These are phyloP conservation scores for Synergus umbraculus DNA, from an alignment of 2,888 invertebrate species.

Conservation along the genomic window DNA sequence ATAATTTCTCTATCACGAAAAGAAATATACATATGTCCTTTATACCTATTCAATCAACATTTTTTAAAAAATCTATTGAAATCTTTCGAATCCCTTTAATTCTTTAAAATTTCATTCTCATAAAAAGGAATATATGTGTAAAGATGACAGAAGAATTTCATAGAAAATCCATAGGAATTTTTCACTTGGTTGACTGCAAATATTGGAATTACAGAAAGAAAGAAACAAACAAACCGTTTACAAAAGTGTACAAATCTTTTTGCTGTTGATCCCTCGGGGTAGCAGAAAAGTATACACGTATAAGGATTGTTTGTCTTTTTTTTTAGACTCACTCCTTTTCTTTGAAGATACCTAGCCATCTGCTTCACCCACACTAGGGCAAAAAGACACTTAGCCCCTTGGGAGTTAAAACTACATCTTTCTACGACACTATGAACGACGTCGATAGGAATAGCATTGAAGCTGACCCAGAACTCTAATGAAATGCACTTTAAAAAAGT, in stretches of 20 bases:
- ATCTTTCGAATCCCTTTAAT: too few relatives aligned
- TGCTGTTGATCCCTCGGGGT: conserved; percentile 15
- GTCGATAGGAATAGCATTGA: conserved; percentile 5
- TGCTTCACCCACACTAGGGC: conserved; percentile 17
- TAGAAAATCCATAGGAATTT: background rate
- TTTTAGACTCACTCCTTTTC: conserved; percentile 13
- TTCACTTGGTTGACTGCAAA: background rate
- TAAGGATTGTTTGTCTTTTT: conserved; percentile 12
- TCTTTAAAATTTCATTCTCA: too few relatives aligned
- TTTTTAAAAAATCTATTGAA: too few relatives aligned
- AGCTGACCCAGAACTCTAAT: background rate
- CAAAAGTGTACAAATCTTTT: conserved; percentile 7
- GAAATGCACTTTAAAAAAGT: conserved; percentile 7
- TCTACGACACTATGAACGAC: background rate
- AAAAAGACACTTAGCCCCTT: conserved; percentile 21
- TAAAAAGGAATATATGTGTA: too few relatives aligned
- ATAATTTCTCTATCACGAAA: too few relatives aligned
- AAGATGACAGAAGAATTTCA: background rate
- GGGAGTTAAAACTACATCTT: conserved; percentile 24
- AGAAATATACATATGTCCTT: too few relatives aligned
- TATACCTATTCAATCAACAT: too few relatives aligned
- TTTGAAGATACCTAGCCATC: conserved; percentile 36
- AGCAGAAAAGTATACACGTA: conserved; percentile 28
- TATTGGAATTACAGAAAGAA: background rate
- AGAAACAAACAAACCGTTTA: conserved; percentile 6